Percentiles rank a stretch among this genome's conserved stretches.
Conservation (phyloP, 1,140 invertebrate genomes). For the Anastatus disparis region DNA sequence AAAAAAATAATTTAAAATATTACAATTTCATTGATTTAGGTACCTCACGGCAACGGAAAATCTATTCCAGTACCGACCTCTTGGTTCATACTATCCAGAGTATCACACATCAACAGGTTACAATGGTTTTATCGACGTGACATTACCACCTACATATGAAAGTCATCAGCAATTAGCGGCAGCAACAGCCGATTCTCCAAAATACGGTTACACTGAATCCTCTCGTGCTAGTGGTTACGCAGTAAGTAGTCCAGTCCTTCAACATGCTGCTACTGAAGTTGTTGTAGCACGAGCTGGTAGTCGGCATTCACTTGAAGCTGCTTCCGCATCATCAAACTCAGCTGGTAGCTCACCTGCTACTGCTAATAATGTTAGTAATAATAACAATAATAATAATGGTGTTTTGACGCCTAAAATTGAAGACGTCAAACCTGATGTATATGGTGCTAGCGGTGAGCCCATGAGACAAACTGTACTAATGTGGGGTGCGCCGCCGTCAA, state of each 20-base stretch:
- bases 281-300: conserved; percentile 62
- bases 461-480: conserved; percentile 86
- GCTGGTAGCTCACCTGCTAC: conserved; percentile 66
- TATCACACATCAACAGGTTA: conserved; percentile 74
- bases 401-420: conserved; percentile 74
- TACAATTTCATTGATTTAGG: conserved; percentile 40
- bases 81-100: conserved; percentile 80
- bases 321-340: conserved; percentile 67
- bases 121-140: conserved; percentile 70
- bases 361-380: conserved; percentile 46
- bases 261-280: conserved; percentile 46
- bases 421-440: conserved; percentile 71
- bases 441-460: conserved; percentile 67
- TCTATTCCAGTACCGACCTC: conserved; percentile 85
- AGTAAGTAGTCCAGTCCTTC: conserved; percentile 10
- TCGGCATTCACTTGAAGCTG: conserved; percentile 67
- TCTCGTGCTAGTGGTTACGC: not conserved
- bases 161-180: conserved; percentile 68
- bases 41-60: conserved; percentile 82
- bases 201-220: conserved; percentile 62
- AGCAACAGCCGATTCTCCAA: conserved; percentile 54
- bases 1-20: conserved; percentile 3
- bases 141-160: conserved; percentile 67
- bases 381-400: conserved; percentile 49
- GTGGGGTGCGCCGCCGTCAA: conserved; percentile 75